Conservation (phyloP, 2,113 vertebrate species). For the Zapus hudsonius region DNA sequence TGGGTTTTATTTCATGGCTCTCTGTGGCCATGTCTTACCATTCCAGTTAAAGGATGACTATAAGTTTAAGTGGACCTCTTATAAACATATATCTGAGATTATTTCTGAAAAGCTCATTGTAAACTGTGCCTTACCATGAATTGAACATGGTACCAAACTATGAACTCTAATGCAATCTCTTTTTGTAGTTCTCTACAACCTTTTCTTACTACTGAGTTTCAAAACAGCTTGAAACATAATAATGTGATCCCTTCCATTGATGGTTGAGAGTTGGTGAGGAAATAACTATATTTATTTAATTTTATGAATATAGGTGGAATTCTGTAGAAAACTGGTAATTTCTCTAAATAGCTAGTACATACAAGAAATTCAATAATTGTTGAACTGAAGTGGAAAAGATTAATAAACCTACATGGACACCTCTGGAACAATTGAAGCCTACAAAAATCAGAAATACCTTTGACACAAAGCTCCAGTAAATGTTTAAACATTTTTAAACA, state of each 20-base stretch:
- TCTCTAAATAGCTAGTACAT: not conserved
- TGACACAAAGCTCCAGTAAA: constrained; percentile 16
- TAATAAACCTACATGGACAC: not conserved
- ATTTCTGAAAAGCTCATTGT: not conserved
- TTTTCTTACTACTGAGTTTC: not conserved
- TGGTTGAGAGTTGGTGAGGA: not conserved
- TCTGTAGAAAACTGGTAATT: constrained; percentile 44
- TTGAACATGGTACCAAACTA: not conserved
- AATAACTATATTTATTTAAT: not conserved
- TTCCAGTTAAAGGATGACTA: not conserved
- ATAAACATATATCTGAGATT: not conserved
- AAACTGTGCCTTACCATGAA: not conserved
- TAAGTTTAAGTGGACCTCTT: not conserved
- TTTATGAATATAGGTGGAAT: constrained; percentile 9
- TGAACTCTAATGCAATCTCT: not conserved
- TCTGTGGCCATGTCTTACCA: not conserved
- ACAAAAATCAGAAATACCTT: constrained; percentile 6
- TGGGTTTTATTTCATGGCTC: not conserved
- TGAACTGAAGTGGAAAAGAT: not conserved
- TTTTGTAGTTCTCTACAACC: not conserved
- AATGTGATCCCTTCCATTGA: not conserved
- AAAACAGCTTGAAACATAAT: not conserved
- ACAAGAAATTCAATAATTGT: constrained; percentile 16
- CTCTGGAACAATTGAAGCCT: not conserved
- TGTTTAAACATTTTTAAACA: not conserved